Percentiles rank a stretch among this genome's conserved stretches.
Evolutionary conservation across 2,113 vertebrate species (phyloP).

Genomic region (Megaceryle maxima): DNA sequence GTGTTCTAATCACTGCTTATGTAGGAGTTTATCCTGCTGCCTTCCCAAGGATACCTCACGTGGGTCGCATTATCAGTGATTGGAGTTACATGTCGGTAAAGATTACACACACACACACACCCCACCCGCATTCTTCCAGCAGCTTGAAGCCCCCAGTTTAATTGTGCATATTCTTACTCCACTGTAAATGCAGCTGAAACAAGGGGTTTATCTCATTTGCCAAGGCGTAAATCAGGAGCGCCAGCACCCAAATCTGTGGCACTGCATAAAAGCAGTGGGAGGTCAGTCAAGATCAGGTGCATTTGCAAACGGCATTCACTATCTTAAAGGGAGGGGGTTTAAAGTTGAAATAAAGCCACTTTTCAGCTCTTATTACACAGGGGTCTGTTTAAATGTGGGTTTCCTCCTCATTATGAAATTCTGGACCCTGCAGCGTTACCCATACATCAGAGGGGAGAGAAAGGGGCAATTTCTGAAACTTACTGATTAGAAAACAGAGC

Average conservation of each 20-base stretch:
- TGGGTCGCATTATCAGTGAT: fast-evolving
- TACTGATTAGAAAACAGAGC: slow-evolving; percentile 15
- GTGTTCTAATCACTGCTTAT: not conserved
- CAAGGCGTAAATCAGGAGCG: not conserved
- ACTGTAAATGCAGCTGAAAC: not conserved
- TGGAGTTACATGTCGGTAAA: not conserved
- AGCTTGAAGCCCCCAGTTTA: not conserved
- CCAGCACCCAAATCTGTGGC: not conserved
- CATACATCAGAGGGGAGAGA: not conserved
- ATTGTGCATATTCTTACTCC: not conserved
- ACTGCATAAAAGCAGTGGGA: not conserved
- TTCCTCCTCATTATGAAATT: not conserved
- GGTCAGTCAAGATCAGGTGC: not conserved
- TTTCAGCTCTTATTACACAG: not conserved
- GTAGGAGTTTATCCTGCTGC: not conserved
- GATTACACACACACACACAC: not conserved
- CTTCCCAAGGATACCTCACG: not conserved
- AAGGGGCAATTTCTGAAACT: slow-evolving; percentile 3
- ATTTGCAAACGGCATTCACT: not conserved
- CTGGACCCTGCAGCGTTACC: not conserved
- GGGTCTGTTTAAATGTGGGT: not conserved
- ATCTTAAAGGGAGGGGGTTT: not conserved
- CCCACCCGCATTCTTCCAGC: not conserved
- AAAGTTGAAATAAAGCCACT: not conserved
- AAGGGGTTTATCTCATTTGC: not conserved